These are phyloP conservation scores for Piliocolobus tephrosceles DNA, from an alignment of 2,113 vertebrate genomes.

Conservation along the genomic window DNA sequence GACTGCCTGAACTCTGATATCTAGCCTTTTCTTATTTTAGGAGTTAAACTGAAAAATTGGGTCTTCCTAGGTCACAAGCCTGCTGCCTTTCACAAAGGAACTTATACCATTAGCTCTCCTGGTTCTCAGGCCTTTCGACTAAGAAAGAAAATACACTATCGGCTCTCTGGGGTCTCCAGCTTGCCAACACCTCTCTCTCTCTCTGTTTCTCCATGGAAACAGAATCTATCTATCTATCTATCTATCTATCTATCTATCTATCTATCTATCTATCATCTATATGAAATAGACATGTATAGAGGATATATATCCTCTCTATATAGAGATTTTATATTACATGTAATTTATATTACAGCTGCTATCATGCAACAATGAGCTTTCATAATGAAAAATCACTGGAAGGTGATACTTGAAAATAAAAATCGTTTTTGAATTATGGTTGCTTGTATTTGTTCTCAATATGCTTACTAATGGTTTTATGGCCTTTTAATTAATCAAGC, in stretches of 20 bases:
- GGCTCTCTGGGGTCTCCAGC: background rate
- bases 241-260: no score
- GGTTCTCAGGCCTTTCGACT: background rate
- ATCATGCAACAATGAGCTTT: conserved; percentile 55
- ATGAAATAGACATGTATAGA: background rate
- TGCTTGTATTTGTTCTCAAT: background rate
- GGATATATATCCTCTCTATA: background rate
- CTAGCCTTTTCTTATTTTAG: background rate
- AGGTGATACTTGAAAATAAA: conserved; percentile 60
- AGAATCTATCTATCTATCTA: background rate
- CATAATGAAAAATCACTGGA: conserved; percentile 56
- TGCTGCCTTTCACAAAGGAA: background rate
- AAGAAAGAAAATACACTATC: background rate
- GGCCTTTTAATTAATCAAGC: conserved; percentile 53
- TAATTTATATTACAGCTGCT: conserved; percentile 24
- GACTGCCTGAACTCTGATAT: background rate
- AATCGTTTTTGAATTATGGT: conserved; percentile 45
- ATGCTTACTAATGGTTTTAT: conserved; percentile 38
- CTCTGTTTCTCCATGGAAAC: background rate
- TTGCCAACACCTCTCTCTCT: background rate
- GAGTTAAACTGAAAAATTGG: background rate
- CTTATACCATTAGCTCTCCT: background rate
- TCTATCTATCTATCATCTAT: no score
- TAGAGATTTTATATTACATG: no score
- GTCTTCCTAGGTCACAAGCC: background rate